phyloP scores from a whole-genome alignment of 2,113 vertebrate species.

The Genyomyrus donnyi region DNA sequence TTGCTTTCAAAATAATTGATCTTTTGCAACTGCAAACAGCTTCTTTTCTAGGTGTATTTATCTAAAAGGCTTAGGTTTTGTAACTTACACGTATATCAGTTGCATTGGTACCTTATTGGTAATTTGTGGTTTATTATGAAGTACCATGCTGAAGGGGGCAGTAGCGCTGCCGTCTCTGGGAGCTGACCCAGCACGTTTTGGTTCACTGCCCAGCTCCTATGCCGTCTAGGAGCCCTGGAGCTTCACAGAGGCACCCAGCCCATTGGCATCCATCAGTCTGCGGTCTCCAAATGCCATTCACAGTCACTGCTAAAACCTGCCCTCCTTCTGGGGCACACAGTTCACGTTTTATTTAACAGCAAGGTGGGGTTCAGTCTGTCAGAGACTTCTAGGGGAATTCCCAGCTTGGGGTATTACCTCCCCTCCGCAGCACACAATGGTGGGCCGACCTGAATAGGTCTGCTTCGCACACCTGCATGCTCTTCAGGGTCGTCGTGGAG shows the following conservation, averaged over 20 bases:
- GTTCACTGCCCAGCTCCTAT: background rate
- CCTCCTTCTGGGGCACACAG: background rate
- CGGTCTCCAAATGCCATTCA: background rate
- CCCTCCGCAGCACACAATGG: background rate
- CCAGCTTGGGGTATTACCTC: background rate
- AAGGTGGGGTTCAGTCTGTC: background rate
- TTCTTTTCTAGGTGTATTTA: background rate
- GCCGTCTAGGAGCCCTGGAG: background rate
- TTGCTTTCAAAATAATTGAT: background rate
- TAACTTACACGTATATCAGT: background rate
- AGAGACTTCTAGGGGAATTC: background rate
- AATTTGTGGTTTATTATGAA: background rate
- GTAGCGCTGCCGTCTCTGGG: background rate
- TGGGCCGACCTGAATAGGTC: background rate
- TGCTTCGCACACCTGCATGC: background rate
- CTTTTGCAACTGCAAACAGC: background rate
- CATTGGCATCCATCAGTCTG: background rate
- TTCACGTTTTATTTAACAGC: background rate
- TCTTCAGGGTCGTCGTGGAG: background rate
- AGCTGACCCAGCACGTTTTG: background rate
- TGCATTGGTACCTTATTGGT: background rate
- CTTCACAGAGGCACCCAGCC: background rate
- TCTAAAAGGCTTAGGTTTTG: background rate
- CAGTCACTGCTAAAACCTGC: background rate
- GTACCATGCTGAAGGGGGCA: background rate